Evolutionary conservation across 1,140 invertebrate genomes (phyloP), one percentile per base, ranked within the genome.

Genomic region (Acromyrmex heyeri): DNA sequence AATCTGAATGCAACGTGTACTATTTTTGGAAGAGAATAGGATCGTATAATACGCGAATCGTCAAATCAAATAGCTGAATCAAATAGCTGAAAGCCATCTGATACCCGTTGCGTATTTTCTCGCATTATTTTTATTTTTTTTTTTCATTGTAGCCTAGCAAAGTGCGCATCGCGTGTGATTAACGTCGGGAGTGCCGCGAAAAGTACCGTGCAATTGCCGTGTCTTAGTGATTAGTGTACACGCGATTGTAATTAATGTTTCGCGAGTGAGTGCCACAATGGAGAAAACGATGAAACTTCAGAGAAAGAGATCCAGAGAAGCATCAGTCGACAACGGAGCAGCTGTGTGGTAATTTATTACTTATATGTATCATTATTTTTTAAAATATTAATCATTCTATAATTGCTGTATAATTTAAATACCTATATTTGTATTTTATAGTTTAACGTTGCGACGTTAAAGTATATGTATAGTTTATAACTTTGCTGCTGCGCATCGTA

Each of bases 181-280:
- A 55, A 57, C 55, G 48, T 57, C 8, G 55, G 55, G 55, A 57
- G 55, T 57, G n/a, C 55, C 55, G 55, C 21, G 55, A 57, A 57
- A 57, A 57, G n/a, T n/a, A 57, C n/a, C 55, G 55, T n/a, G 55
- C 55, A 57, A 57, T 57, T n/a, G 55, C n/a, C n/a, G 10, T 57
- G 53, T n/a, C 53, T 55, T 55, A 7, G n/a, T 21, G 55, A 57
- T 57, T 57, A 57, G n/a, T 57, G 55, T 57, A n/a, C 55, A 57
- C 55, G 55, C 55, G 55, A 57, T 57, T 8, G 55, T 57, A 57
- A 57, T 57, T 57, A 57, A 57, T 57, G 55, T 57, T 57, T 57
- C 8, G 55, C 55, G 7, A 57, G 55, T 55, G 6, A 55, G 55
- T 10, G 8, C n/a, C 8, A 57, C n/a, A 57, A 57, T 21, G 53